Conservation (phyloP, 2,113 vertebrate species). For the Dolichallabes microphthalmus region DNA sequence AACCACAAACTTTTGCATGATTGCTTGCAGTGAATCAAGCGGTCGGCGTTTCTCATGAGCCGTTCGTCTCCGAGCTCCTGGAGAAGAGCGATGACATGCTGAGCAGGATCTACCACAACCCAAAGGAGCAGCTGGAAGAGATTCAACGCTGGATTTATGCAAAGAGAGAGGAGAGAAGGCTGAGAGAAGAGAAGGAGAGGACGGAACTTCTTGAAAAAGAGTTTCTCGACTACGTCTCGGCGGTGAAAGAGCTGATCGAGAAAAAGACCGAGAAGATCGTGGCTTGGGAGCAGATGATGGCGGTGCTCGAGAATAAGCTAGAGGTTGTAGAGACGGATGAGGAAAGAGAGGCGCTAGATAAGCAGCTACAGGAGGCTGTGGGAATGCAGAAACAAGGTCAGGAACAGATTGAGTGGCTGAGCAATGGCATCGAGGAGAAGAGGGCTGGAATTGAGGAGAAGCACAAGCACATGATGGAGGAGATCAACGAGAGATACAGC, state of each 20-base stretch:
- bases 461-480: neutral
- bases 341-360: neutral
- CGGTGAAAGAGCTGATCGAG: neutral
- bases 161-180: slow-evolving; percentile 25
- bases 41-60: neutral
- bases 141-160: neutral
- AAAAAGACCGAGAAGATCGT: slow-evolving; percentile 11
- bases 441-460: slow-evolving; percentile 2
- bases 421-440: neutral
- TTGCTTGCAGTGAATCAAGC: neutral
- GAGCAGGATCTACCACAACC: slow-evolving; percentile 2
- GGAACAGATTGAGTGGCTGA: neutral
- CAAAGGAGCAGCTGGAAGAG: slow-evolving; percentile 10
- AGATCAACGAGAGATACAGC: slow-evolving; percentile 39
- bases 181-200: slow-evolving; percentile 15
- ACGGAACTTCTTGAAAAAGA: slow-evolving; percentile 9
- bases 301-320: neutral
- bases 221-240: neutral
- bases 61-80: neutral
- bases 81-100: neutral
- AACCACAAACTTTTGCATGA: neutral
- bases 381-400: neutral
- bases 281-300: neutral
- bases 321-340: neutral
- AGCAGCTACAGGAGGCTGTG: neutral